These are phyloP conservation scores for Ammodytes marinus DNA, from an alignment of 2,113 vertebrate species.

Conservation along the genomic window DNA sequence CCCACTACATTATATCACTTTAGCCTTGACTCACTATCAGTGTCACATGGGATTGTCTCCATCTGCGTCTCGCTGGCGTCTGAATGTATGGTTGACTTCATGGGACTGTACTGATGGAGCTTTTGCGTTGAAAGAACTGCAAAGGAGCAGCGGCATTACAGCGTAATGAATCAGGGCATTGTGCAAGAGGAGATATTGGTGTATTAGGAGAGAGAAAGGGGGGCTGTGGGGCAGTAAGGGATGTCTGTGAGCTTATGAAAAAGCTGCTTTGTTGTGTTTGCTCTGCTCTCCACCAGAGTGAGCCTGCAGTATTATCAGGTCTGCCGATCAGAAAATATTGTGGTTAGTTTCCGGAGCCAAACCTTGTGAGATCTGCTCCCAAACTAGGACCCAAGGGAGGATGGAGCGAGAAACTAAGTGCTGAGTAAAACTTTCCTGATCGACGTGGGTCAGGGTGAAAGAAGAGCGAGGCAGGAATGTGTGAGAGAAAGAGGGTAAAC, in stretches of 20 bases:
- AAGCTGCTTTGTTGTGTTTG: slow-evolving; percentile 70
- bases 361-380: slow-evolving; percentile 21
- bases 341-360: slow-evolving; percentile 57
- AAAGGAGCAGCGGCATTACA: slow-evolving; percentile 50
- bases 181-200: slow-evolving; percentile 72
- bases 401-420: neutral
- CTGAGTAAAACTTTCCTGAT: slow-evolving; percentile 22
- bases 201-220: slow-evolving; percentile 22
- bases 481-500: slow-evolving; percentile 68
- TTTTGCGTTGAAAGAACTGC: slow-evolving; percentile 34
- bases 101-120: slow-evolving; percentile 17
- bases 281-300: slow-evolving; percentile 35
- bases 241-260: slow-evolving; percentile 65
- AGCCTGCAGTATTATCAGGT: slow-evolving; percentile 59
- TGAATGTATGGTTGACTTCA: slow-evolving; percentile 22
- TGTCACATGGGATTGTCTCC: slow-evolving; percentile 48
- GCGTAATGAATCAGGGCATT: slow-evolving; percentile 65
- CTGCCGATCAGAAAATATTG: slow-evolving; percentile 72
- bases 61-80: slow-evolving; percentile 25
- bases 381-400: slow-evolving; percentile 18
- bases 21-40: slow-evolving; percentile 70
- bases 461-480: slow-evolving; percentile 48
- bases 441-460: slow-evolving; percentile 18
- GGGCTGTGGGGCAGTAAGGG: slow-evolving; percentile 16
- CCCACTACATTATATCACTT: slow-evolving; percentile 78